phyloP scores from a whole-genome alignment of 2,113 vertebrate genomes.

The Catagonus wagneri region DNA sequence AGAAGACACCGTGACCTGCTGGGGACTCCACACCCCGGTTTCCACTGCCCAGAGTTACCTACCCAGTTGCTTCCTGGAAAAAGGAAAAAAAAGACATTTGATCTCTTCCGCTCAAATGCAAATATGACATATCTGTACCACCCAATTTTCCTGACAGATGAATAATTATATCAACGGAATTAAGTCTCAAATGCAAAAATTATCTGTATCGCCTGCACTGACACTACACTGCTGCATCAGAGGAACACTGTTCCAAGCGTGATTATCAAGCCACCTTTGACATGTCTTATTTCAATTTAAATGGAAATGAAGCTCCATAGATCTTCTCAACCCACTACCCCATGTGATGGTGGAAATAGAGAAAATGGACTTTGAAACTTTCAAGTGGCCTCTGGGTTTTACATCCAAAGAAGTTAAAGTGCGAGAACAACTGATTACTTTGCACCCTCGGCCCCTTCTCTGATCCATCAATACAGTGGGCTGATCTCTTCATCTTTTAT shows the following conservation, averaged over 20 bases:
- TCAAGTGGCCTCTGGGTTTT: not conserved
- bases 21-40: not conserved
- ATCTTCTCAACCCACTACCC: not conserved
- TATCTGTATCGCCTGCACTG: not conserved
- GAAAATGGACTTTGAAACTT: not conserved
- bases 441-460: not conserved
- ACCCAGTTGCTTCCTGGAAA: not conserved
- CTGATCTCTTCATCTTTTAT: not conserved
- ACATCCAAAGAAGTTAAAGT: not conserved
- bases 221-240: not conserved
- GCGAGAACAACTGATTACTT: not conserved
- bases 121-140: constrained; percentile 56
- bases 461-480: not conserved
- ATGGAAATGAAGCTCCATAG: constrained; percentile 76
- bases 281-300: constrained; percentile 66
- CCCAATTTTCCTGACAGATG: constrained; percentile 39
- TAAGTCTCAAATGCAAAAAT: constrained; percentile 71
- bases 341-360: not conserved
- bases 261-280: constrained; percentile 60
- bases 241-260: not conserved
- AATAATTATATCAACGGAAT: constrained; percentile 79
- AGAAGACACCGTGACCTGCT: not conserved
- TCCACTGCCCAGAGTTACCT: not conserved
- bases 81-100: constrained; percentile 17
- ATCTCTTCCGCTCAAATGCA: constrained; percentile 60